phyloP scores from a whole-genome alignment of 2,888 invertebrate species.

The Amblyteles armatorius region DNA sequence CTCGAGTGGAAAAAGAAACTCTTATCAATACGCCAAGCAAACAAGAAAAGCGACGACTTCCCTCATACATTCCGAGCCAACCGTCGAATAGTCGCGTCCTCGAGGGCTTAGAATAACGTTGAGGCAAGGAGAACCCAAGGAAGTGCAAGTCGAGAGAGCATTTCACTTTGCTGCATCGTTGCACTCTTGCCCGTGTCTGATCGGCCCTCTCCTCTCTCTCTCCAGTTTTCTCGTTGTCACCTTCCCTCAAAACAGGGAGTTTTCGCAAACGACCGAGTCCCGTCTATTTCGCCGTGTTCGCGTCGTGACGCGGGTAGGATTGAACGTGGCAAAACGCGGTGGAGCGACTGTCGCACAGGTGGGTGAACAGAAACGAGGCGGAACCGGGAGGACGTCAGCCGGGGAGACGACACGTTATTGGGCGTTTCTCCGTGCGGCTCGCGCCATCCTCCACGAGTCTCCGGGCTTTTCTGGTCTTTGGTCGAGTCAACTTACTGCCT shows the following conservation, averaged over 20 bases:
- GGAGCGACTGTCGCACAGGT: conserved; percentile 51
- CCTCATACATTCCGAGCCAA: background rate
- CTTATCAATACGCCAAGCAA: background rate
- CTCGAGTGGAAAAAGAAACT: no score
- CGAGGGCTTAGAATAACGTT: conserved; percentile 18
- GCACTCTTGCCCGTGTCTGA: conserved; percentile 24
- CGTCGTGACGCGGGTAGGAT: background rate
- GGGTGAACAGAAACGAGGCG: conserved; percentile 30
- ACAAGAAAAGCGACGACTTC: background rate
- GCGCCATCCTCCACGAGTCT: background rate
- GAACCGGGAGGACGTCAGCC: conserved; percentile 3
- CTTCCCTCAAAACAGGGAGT: conserved; percentile 22
- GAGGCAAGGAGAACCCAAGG: background rate
- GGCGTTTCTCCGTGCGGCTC: background rate
- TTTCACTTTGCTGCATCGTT: background rate
- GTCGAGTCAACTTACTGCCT: conserved; percentile 40
- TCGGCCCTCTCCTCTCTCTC: background rate
- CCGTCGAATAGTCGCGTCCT: conserved; percentile 10
- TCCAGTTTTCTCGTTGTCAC: conserved; percentile 34
- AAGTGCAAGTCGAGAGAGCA: conserved; percentile 20
- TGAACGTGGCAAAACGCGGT: conserved; percentile 28
- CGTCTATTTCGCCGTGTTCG: background rate
- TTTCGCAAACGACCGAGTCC: background rate
- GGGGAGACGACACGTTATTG: conserved; percentile 18
- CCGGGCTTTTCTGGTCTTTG: conserved; percentile 18